A percentile compares a stretch with the other conserved stretches of the same genome.
These are phyloP conservation scores for Atta texana DNA, from an alignment of 1,140 invertebrate genomes.

Conservation along the genomic window DNA sequence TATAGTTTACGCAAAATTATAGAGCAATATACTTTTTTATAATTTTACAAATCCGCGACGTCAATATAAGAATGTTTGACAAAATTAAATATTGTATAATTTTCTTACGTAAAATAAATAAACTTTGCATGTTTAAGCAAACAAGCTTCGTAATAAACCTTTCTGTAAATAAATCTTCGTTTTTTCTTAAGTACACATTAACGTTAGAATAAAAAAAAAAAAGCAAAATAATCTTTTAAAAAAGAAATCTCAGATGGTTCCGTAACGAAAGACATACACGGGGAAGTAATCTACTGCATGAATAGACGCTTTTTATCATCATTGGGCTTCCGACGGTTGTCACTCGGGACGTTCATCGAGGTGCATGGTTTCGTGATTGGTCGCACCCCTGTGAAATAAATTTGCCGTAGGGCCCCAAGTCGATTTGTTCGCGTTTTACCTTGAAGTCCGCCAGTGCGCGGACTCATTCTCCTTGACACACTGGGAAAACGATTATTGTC, in stretches of 20 bases:
- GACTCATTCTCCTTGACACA: slow-evolving; percentile 58
- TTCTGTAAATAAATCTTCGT: not conserved
- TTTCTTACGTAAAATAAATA: slow-evolving; percentile 3
- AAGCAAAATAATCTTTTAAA: not conserved
- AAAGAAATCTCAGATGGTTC: not conserved
- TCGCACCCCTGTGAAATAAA: slow-evolving; percentile 13
- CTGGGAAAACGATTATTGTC: slow-evolving; percentile 65
- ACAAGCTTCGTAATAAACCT: not conserved
- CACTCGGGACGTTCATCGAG: not conserved
- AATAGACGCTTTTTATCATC: not conserved
- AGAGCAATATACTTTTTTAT: not conserved
- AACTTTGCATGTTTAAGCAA: not conserved
- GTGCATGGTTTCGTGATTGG: not conserved
- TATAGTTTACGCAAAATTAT: not conserved
- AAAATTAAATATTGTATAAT: not conserved
- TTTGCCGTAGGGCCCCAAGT: not conserved
- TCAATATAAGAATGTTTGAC: not conserved
- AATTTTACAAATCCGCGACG: not conserved
- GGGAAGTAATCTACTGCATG: not conserved
- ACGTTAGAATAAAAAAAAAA: not conserved
- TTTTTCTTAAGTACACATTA: not conserved
- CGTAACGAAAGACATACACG: not conserved
- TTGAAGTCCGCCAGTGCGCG: not conserved
- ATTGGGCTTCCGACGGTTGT: not conserved
- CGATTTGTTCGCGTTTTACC: slow-evolving; percentile 26